Evolutionary conservation across 2,888 invertebrate species (phyloP).

Genomic region (Crioceris asparagi): DNA sequence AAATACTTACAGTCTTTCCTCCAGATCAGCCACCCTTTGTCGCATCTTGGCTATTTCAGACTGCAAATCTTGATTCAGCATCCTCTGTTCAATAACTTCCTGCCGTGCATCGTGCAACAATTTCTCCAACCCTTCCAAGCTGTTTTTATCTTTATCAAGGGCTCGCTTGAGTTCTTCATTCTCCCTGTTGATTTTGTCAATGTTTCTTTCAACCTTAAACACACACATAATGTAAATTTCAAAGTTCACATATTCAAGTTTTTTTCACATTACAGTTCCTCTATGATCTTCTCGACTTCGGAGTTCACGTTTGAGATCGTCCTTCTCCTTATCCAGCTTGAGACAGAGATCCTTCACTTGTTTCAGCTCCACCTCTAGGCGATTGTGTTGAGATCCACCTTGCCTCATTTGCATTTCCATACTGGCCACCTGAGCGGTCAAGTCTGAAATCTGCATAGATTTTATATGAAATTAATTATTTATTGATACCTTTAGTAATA

Average conservation of each 20-base stretch:
- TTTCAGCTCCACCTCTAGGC: constrained; percentile 50
- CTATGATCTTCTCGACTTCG: constrained; percentile 40
- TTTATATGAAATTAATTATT: not conserved
- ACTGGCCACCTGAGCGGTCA: constrained; percentile 46
- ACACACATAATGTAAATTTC: not conserved
- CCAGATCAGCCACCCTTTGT: constrained; percentile 43
- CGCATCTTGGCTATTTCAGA: constrained; percentile 49
- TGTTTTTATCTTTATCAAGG: constrained; percentile 38
- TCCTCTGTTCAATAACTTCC: constrained; percentile 51
- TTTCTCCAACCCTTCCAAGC: constrained; percentile 45
- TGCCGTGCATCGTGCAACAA: constrained; percentile 45
- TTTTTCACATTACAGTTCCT: constrained; percentile 32
- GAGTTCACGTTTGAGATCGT: constrained; percentile 46
- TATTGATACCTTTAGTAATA: not conserved
- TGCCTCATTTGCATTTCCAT: constrained; percentile 56
- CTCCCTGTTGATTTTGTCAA: constrained; percentile 40
- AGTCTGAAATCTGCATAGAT: constrained; percentile 37
- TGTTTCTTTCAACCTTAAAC: constrained; percentile 42
- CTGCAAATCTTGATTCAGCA: constrained; percentile 53
- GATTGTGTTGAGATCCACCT: constrained; percentile 45
- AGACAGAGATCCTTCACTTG: constrained; percentile 50
- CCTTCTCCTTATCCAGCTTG: constrained; percentile 57
- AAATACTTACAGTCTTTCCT: constrained; percentile 41
- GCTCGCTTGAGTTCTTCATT: constrained; percentile 37
- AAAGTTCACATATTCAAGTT: not conserved